Evolutionary conservation across 2,888 invertebrate species (phyloP), one percentile per base, ranked within the genome.

Genomic region (Tridacna crocea): DNA sequence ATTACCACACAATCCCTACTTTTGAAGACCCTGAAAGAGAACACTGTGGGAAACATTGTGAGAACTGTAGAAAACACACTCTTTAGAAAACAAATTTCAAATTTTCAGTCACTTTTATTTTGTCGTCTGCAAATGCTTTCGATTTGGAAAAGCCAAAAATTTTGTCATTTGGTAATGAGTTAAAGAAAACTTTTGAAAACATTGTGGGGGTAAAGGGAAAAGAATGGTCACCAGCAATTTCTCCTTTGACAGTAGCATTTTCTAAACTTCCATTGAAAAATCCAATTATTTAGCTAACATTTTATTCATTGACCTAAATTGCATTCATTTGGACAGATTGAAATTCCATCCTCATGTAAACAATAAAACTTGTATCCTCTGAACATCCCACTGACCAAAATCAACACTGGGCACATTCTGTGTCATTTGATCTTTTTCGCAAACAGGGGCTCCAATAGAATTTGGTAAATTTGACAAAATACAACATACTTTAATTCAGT

Each of bases 351-450:
- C 1, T 10, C 55, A 6, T 2, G 17, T 55, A 55, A 55, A n/a
- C n/a, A n/a, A 10, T 55, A 19, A 19, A 19, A 55, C 2, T 55
- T 19, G 55, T 55, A n/a, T 55, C n/a, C 36, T 47, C 47, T 3
- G 0, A n/a, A 47, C 68, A n/a, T 17, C 1, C 19, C 68, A 3
- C 46, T 15, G 19, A 46, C 68, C 46, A 68, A n/a, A 46, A 27
- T 68, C 15, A 46, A 68, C 47, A 68, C 10, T 68, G 47, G 46
- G n/a, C 68, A 68, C 27, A 27, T 47, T 68, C 19, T 47, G 47
- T n/a, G 68, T 47, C 24, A 68, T 27, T 47, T 47, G 68, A 68
- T 68, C 11, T 27, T 10, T n/a, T 46, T 68, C n/a, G 46, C 46
- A 68, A 68, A 68, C 68, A 12, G 47, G 2, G 46, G 6, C 24